phyloP scores from a whole-genome alignment of 2,888 invertebrate genomes.

The Leptinotarsa juncta region DNA sequence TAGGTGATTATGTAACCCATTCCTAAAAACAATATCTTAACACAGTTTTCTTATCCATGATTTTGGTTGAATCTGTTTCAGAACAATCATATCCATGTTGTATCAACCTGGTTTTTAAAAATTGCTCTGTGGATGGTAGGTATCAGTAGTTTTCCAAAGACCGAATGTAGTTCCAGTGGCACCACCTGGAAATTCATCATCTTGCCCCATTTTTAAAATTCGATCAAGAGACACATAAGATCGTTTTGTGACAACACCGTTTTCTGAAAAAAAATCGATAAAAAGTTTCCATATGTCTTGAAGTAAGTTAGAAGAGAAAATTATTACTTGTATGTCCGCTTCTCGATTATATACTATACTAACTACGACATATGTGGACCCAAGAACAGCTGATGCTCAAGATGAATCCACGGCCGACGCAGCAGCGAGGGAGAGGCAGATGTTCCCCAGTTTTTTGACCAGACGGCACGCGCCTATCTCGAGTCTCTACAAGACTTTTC shows the following conservation, averaged over 20 bases:
- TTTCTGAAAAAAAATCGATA: not conserved
- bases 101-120: too few relatives aligned
- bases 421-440: constrained; percentile 60
- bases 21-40: too few relatives aligned
- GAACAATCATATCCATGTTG: too few relatives aligned
- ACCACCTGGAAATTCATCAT: too few relatives aligned
- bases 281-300: not conserved
- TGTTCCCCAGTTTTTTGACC: constrained; percentile 59
- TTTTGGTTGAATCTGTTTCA: too few relatives aligned
- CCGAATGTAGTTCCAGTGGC: too few relatives aligned
- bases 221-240: too few relatives aligned
- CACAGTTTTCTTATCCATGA: too few relatives aligned
- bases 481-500: constrained; percentile 29
- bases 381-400: constrained; percentile 61
- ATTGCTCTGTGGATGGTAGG: too few relatives aligned
- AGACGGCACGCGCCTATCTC: constrained; percentile 64
- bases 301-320: constrained; percentile 14
- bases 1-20: too few relatives aligned
- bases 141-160: too few relatives aligned
- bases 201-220: too few relatives aligned
- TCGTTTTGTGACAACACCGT: not conserved
- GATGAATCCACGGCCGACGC: constrained; percentile 60
- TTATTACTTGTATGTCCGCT: constrained; percentile 32
- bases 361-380: constrained; percentile 48
- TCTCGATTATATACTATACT: constrained; percentile 25